Base-by-base conservation (phyloP, 2,113 vertebrate genomes). In the Gorsachius goisagi region DNA sequence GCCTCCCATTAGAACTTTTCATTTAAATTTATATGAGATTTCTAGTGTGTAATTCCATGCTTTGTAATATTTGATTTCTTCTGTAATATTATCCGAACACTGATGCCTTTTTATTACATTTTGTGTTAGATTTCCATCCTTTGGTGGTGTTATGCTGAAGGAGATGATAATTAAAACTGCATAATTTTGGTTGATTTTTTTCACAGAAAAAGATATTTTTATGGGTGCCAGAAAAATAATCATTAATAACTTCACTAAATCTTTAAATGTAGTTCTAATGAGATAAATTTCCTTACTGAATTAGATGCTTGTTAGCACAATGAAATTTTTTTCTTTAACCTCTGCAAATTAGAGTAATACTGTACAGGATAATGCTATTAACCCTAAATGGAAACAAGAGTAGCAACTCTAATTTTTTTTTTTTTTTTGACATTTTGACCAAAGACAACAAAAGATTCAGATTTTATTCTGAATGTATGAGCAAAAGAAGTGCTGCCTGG, bases 11-110 rank as follows among this genome's bases (percentile, higher is more conserved):
- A 92, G 52, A 96, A 90, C 64, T 90, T 93, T 94, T 90, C 83
- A 96, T 97, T 95, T 94, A 93, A 96, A 95, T 95, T 94, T 92
- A 89, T 94, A 92, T 94, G 93, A 93, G 92, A 53, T 94, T 96
- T 90, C 69, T 90, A 80, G 88, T 95, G 68, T 92, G 92, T 92
- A 96, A 95, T 96, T 95, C 96, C 52, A 89, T 92, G 83, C 88
- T 86, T 93, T 33, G 1, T 44, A 95, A 93, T 96, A 95, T 94
- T 94, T 0, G 9, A 84, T 96, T 95, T 96, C 92, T 90, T 64
- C 77, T 93, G 73, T 88, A 95, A 89, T 78, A 87, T 81, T 90
- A 96, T 90, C 76, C 0, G 3, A 96, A 93, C 52, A 58, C 24
- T 60, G 47, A 84, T 88, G 27, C 44, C 84, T 92, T 85, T 90